Base-by-base conservation (phyloP, 2,888 invertebrate species). In the Ophion slaviceki region DNA sequence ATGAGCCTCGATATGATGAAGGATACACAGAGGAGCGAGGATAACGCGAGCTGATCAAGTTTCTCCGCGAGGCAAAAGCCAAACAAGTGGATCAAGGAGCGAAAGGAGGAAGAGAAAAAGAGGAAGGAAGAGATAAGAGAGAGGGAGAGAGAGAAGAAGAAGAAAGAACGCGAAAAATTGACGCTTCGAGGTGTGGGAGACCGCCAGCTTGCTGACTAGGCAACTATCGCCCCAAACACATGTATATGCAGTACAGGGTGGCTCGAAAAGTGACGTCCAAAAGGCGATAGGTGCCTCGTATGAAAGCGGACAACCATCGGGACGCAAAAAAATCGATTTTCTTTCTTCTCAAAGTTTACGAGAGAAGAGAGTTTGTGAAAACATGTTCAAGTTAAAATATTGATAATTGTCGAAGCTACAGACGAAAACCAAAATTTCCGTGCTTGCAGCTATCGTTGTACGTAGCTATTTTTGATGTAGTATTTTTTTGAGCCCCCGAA, bases 61-160 rank as follows among this genome's bases (percentile, higher is more conserved):
- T 53, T 53, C 28, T 45, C 1, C 11, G 7, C 32, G 5, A 75
- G n/a, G 53, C 17, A 53, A 64, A 32, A 47, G 74, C 45, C 40
- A 45, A 62, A 74, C 45, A 62, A 75, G 45, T 64, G n/a, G 47
- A 75, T 75, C 62, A 74, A 62, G 62, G 17, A 47, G 28, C n/a
- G 36, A 57, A 76, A 36, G 53, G 2, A 2, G n/a, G 47, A 47
- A 47, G 47, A 47, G 14, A 47, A 47, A 47, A 14, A 47, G 10
- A 47, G 14, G 47, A 47, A 47, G 10, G 8, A 47, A 14, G 11
- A 45, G 8, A 45, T 45, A 1, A 7, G 10, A 11, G 1, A 14
- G 47, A 3, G 3, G 3, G 47, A 14, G 11, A 14, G 47, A 53
- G 14, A 3, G 47, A n/a, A 14, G 47, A 14, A 11, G 47, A 14